Evolutionary conservation across 53 echinoderm and acorn worm species (phyloP).

Genomic region (Holothuria scabra): DNA sequence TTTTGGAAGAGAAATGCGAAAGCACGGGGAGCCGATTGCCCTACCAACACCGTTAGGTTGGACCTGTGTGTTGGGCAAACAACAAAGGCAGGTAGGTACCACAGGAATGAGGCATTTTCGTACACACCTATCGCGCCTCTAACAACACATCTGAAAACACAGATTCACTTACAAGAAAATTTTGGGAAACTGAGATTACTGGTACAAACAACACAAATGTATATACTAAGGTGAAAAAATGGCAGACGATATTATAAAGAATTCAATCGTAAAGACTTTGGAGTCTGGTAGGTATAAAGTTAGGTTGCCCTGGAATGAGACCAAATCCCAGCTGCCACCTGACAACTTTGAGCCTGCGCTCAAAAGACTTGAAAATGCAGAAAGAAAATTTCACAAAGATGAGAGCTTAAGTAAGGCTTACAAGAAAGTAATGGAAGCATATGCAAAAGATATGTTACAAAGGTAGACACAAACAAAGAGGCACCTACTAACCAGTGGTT

Average conservation of each 20-base stretch:
- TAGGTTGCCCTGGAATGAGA: conserved; percentile 33
- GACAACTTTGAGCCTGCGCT: neutral
- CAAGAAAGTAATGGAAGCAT: too few relatives aligned
- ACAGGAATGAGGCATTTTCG: neutral
- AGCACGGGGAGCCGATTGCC: conserved; percentile 19
- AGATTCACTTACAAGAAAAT: neutral
- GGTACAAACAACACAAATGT: neutral
- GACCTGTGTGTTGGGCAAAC: conserved; percentile 11
- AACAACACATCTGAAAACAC: neutral
- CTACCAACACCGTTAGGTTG: neutral
- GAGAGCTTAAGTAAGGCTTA: conserved; percentile 13
- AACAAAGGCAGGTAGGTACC: neutral
- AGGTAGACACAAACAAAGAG: neutral
- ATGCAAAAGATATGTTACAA: neutral
- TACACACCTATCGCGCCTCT: neutral
- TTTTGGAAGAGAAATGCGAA: neutral
- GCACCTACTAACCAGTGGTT: conserved; percentile 15
- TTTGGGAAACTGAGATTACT: conserved; percentile 27
- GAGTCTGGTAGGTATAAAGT: conserved; percentile 7
- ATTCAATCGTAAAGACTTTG: neutral
- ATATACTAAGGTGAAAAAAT: conserved; percentile 5
- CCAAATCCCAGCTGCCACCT: neutral
- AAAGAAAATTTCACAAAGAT: neutral
- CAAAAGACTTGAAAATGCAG: conserved; percentile 19
- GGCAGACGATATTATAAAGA: neutral